A percentile compares a stretch with the other conserved stretches of the same genome.
These are phyloP conservation scores for Florisuga fusca DNA, from an alignment of 2,797 vertebrate genomes.

Conservation along the genomic window DNA sequence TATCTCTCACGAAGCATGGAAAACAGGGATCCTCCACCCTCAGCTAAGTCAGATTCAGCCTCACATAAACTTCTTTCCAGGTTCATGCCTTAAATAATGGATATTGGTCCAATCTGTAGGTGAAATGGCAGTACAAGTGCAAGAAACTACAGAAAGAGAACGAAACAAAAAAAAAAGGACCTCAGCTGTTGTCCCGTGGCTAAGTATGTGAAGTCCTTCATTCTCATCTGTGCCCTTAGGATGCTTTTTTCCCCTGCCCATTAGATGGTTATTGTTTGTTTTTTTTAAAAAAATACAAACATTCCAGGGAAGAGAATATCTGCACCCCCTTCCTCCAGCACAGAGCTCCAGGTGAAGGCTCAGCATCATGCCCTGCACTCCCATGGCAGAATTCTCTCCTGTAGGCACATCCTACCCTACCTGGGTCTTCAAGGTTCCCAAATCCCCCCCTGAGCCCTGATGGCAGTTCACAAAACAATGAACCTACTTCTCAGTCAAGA, in stretches of 20 bases:
- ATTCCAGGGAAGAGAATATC: not conserved
- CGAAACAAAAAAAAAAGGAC: not conserved
- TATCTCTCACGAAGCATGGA: not conserved
- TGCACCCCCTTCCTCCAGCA: not conserved
- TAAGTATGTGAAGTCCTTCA: not conserved
- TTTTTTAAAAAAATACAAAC: not conserved
- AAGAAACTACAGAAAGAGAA: not conserved
- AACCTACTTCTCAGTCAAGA: not conserved
- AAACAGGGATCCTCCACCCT: not conserved
- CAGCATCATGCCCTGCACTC: fast-evolving
- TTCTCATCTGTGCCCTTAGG: not conserved
- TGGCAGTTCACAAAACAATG: not conserved
- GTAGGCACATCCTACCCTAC: not conserved
- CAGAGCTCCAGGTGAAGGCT: not conserved
- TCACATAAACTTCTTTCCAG: not conserved
- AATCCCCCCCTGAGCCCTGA: not conserved
- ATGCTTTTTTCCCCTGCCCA: fast-evolving
- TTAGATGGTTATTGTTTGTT: not conserved
- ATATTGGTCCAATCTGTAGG: not conserved
- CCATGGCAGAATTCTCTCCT: fast-evolving
- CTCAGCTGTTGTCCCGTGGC: fast-evolving
- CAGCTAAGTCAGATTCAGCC: not conserved
- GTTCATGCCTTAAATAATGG: not conserved
- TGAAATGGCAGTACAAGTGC: not conserved
- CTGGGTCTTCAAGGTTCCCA: not conserved